These are phyloP conservation scores for Andrena bicolor DNA, from an alignment of 2,888 invertebrate species.

Conservation along the genomic window DNA sequence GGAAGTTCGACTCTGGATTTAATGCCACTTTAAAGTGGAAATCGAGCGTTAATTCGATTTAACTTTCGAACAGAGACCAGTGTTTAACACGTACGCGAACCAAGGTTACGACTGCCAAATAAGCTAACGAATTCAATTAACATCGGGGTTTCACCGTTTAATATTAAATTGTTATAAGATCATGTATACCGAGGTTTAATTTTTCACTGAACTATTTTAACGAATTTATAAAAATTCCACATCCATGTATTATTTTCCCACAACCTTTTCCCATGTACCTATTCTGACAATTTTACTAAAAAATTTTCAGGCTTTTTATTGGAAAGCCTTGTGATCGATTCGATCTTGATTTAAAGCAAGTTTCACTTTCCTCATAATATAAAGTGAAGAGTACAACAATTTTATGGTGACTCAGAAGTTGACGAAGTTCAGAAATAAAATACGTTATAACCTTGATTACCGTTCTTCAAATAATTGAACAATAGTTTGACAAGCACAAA, in stretches of 20 bases:
- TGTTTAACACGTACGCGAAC: not conserved
- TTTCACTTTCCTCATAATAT: no score
- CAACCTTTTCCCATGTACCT: not conserved
- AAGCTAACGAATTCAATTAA: no score
- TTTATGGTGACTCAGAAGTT: no score
- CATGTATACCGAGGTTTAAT: not conserved
- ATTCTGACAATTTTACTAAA: not conserved
- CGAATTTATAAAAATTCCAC: not conserved
- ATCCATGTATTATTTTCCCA: not conserved
- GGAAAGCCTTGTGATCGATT: not conserved
- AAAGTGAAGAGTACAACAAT: no score
- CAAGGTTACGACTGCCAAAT: conserved; percentile 25
- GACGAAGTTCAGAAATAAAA: no score
- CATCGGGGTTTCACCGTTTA: no score
- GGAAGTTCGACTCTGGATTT: conserved; percentile 31
- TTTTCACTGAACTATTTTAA: not conserved
- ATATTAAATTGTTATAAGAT: not conserved
- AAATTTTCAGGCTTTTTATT: not conserved
- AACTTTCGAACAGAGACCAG: conserved; percentile 9
- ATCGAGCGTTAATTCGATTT: conserved; percentile 42
- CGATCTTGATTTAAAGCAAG: not conserved
- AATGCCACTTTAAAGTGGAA: conserved; percentile 40
- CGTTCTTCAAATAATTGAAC: no score
- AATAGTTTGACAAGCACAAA: no score
- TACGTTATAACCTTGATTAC: no score